These are phyloP conservation scores for Copsychus sechellarum DNA, from an alignment of 2,113 vertebrate species.

Conservation along the genomic window DNA sequence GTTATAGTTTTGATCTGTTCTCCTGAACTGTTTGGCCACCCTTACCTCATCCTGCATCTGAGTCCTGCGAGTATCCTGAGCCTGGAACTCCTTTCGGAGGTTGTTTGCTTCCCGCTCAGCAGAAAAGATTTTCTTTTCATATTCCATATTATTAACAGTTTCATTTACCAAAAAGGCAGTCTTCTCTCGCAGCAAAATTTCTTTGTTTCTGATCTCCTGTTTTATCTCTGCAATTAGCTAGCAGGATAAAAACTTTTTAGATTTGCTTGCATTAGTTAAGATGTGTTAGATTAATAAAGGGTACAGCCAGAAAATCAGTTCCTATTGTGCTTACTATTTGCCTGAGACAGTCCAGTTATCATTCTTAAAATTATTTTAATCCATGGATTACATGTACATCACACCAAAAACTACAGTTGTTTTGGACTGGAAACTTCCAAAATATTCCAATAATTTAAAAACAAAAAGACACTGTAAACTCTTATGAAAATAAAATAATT, in stretches of 20 bases:
- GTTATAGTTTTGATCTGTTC: not conserved
- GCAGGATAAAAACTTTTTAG: not conserved
- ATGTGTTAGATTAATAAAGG: not conserved
- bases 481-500: not conserved
- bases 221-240: constrained; percentile 83
- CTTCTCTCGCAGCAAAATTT: constrained; percentile 79
- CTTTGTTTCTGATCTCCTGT: constrained; percentile 80
- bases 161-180: constrained; percentile 82
- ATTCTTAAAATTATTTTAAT: not conserved
- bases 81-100: constrained; percentile 77
- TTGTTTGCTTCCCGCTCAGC: constrained; percentile 76
- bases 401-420: not conserved
- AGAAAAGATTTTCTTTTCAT: constrained; percentile 80
- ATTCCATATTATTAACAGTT: constrained; percentile 86
- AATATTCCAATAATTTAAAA: not conserved
- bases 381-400: not conserved
- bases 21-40: not conserved
- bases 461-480: not conserved
- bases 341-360: not conserved
- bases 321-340: not conserved
- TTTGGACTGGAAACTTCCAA: not conserved
- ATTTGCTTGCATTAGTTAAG: not conserved
- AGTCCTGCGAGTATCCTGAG: constrained; percentile 72
- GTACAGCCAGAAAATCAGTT: not conserved
- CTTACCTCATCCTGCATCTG: constrained; percentile 84